Base-by-base conservation (phyloP, 2,888 invertebrate species). In the Plusia festucae region DNA sequence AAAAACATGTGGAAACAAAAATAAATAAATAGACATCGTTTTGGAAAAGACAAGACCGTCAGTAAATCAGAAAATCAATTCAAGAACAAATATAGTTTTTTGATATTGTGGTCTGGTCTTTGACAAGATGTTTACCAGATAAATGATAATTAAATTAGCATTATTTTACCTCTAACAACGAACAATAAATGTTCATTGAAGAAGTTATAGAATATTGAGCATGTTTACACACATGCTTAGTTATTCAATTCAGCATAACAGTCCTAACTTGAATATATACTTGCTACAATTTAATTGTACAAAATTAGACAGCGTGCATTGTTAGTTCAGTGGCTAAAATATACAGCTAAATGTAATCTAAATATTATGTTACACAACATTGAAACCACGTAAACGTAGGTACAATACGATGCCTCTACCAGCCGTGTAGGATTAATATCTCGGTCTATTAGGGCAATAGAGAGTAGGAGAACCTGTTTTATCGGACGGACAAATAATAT, bases 371-470 rank as follows among this genome's bases (percentile, higher is more conserved):
- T 40, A n/a, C 40, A n/a, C 0, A n/a, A n/a, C 40, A 3, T n/a
- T 5, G n/a, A 40, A n/a, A 7, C 40, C 40, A 40, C 40, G n/a
- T 40, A n/a, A 40, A 40, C 34, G 3, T 34, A 34, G 34, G 27
- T 27, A 27, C 27, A 6, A 1, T 40, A n/a, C 40, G n/a, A n/a
- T 40, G n/a, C n/a, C 5, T 9, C 15, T 34, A 34, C 34, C 40
- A 40, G 40, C 40, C 40, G 40, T 40, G 40, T 40, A n/a, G n/a
- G 15, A 40, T 40, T 40, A 40, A n/a, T n/a, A 40, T 40, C 40
- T 40, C n/a, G 40, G 40, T 40, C n/a, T 40, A 40, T 40, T 40
- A 40, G 13, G 40, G 40, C 40, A 40, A 40, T 40, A 40, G 40
- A 40, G 40, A 40, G n/a, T 40, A 40, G 40, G 40, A 6, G n/a